phyloP scores from a whole-genome alignment of 2,113 vertebrate genomes.

The Chaetodon auriga region DNA sequence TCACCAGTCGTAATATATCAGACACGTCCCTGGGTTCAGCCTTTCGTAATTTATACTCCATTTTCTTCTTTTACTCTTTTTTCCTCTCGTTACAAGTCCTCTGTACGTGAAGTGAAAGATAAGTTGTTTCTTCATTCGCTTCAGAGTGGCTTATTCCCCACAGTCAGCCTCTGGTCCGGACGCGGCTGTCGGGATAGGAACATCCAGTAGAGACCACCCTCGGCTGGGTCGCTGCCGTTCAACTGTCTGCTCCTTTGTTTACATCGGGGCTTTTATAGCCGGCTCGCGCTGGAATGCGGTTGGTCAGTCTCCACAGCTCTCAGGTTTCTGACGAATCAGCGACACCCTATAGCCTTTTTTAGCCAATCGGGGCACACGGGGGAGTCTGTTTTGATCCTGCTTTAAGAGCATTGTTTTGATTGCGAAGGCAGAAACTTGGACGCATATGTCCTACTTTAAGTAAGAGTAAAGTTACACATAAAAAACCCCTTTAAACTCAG shows the following conservation, averaged over 20 bases:
- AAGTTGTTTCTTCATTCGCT: constrained; percentile 97
- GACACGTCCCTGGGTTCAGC: constrained; percentile 91
- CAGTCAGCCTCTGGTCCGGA: constrained; percentile 92
- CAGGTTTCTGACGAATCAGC: constrained; percentile 64
- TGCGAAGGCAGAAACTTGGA: neutral
- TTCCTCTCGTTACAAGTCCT: constrained; percentile 95
- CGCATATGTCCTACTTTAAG: neutral
- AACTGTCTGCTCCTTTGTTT: constrained; percentile 63
- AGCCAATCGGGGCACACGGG: constrained; percentile 27
- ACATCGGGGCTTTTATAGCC: constrained; percentile 54
- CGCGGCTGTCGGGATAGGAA: constrained; percentile 71
- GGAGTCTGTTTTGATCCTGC: neutral
- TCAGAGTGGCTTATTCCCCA: constrained; percentile 88
- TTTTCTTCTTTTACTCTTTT: constrained; percentile 96
- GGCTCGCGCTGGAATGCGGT: neutral
- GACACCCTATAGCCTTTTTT: accelerated
- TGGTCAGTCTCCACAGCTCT: neutral
- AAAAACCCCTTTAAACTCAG: no score
- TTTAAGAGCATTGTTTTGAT: constrained; percentile 10
- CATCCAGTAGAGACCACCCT: constrained; percentile 73
- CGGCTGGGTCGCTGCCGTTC: constrained; percentile 65
- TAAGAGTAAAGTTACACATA: neutral
- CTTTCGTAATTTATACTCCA: constrained; percentile 92
- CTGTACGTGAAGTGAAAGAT: constrained; percentile 96
- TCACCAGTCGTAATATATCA: constrained; percentile 94